Evolutionary conservation across 2,113 vertebrate genomes (phyloP), one percentile per base, ranked within the genome.

Genomic region (Promerops cafer): DNA sequence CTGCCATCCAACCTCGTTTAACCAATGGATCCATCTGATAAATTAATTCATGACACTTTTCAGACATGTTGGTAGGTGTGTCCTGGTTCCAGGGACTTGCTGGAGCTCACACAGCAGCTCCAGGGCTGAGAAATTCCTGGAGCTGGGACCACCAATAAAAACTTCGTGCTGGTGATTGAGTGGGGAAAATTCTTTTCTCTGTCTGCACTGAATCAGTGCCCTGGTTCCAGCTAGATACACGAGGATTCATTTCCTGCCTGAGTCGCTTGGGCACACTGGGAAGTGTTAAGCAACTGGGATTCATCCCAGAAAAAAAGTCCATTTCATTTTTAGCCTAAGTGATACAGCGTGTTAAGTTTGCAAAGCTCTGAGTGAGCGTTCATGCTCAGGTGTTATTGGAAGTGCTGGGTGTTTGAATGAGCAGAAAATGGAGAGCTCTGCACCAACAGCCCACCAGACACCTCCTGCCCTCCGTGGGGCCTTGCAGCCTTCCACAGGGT

Each of bases 221-320:
- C 86, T 86, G 78, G 52, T 95, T 95, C 91, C 88, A 80, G 64
- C 24, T 20, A 90, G 94, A 96, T 96, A 83, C 28, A 75, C 22
- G 61, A 65, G 94, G 47, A 53, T 93, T 96, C 90, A 97, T 96
- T 97, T 97, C 96, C 96, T 96, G 96, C 94, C 87, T 90, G 82
- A 85, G 75, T 70, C 27, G 15, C 68, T 74, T 30, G 90, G 87
- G 85, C 92, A 96, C 24, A 52, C 87, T 92, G 95, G 92, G 96
- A 96, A 91, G 92, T 68, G 92, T 96, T 93, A 93, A 96, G 61
- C 85, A 78, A 90, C 72, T 96, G 94, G 92, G 94, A 95, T 87
- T 64, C 72, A 81, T 96, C 94, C 96, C 93, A 96, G 90, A 82
- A 91, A 93, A 93, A 77, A 0, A 59, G 64, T 13, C 52, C 69